These are phyloP conservation scores for Troides helena DNA, from an alignment of 2,888 invertebrate species.

Conservation along the genomic window DNA sequence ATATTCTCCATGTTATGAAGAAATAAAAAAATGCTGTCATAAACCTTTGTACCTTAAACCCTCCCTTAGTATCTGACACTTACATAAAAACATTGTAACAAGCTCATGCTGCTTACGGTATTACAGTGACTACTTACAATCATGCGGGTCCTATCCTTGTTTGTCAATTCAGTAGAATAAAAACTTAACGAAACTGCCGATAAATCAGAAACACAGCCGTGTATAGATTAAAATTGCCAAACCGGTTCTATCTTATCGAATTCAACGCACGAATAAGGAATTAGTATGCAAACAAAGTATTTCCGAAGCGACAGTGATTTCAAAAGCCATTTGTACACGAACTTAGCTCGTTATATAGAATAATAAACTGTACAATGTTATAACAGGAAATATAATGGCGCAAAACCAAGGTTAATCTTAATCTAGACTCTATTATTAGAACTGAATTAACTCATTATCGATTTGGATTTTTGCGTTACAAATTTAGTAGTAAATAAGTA, in stretches of 20 bases:
- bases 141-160: too few relatives aligned
- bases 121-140: too few relatives aligned
- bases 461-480: too few relatives aligned
- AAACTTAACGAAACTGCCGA: neutral
- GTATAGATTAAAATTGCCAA: neutral
- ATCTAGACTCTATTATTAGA: neutral
- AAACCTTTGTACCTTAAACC: too few relatives aligned
- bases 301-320: conserved; percentile 22
- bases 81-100: too few relatives aligned
- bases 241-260: neutral
- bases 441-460: too few relatives aligned
- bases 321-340: conserved; percentile 6
- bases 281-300: conserved; percentile 28
- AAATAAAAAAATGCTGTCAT: too few relatives aligned
- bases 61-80: too few relatives aligned
- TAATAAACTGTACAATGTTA: conserved; percentile 2
- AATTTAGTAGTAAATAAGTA: too few relatives aligned
- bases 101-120: too few relatives aligned
- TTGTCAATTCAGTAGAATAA: neutral
- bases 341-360: neutral
- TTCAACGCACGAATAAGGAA: conserved; percentile 15
- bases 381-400: conserved; percentile 3
- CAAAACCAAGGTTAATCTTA: neutral
- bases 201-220: neutral
- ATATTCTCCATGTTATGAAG: too few relatives aligned